Evolutionary conservation across 2,113 vertebrate genomes (phyloP).

Genomic region (Puntigrus tetrazona): DNA sequence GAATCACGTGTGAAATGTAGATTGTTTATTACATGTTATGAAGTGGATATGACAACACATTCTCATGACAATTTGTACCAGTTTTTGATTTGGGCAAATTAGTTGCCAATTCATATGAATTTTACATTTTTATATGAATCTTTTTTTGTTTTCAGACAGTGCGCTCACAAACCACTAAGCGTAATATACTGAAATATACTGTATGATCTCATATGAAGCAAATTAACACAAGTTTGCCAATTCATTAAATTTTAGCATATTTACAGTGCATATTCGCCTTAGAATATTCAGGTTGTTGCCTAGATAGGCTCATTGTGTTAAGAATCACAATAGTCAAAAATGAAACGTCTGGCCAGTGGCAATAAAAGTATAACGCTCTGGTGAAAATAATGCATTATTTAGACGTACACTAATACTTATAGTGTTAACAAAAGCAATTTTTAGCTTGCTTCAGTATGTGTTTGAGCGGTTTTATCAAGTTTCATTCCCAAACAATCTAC

Average conservation of each 20-base stretch:
- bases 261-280: not conserved
- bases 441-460: too few species aligned
- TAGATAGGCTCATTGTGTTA: not conserved
- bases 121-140: too few species aligned
- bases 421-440: not conserved
- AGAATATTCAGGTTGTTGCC: not conserved
- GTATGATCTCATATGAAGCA: not conserved
- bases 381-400: too few species aligned
- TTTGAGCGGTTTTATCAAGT: not conserved
- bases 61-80: not conserved
- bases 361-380: not conserved
- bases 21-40: not conserved
- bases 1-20: not conserved
- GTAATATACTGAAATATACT: not conserved
- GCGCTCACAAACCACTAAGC: not conserved
- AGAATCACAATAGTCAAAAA: not conserved
- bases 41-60: not conserved
- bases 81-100: not conserved
- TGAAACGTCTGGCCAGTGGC: not conserved
- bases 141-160: not conserved
- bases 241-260: not conserved
- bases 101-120: not conserved
- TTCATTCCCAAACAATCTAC: not conserved
- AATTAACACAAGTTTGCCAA: not conserved
- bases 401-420: not conserved